phyloP scores from a whole-genome alignment of 2,888 invertebrate species.

The Drosophila kambysellisi region DNA sequence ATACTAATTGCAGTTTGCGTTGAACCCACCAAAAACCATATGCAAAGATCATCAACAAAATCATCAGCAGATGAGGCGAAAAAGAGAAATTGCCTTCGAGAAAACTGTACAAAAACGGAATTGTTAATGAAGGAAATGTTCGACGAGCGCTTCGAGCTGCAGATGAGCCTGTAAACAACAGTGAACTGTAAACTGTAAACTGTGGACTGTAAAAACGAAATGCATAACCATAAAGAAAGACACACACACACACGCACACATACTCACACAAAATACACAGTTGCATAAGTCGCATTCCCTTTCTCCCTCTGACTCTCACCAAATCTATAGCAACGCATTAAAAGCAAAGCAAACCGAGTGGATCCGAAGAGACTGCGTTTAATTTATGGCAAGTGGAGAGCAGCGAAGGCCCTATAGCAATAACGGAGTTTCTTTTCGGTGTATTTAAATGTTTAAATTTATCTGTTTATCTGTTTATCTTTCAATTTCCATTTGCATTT shows the following conservation, averaged over 20 bases:
- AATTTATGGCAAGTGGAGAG: constrained; percentile 70
- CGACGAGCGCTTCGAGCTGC: constrained; percentile 33
- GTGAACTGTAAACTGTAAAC: constrained; percentile 57
- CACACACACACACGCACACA: constrained; percentile 20
- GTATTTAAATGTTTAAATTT: constrained; percentile 32
- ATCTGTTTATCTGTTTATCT: constrained; percentile 48
- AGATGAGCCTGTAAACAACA: constrained; percentile 65
- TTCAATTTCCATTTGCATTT: constrained; percentile 65
- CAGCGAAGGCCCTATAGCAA: constrained; percentile 52
- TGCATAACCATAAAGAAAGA: constrained; percentile 69
- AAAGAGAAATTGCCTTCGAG: constrained; percentile 69
- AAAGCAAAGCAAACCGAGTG: constrained; percentile 14
- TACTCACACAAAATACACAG: constrained; percentile 34
- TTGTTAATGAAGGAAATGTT: constrained; percentile 77
- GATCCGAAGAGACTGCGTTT: constrained; percentile 40
- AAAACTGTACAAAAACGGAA: constrained; percentile 67
- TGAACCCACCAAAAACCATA: constrained; percentile 5
- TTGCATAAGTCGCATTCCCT: constrained; percentile 64
- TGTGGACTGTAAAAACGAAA: constrained; percentile 63
- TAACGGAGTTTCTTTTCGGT: constrained; percentile 47
- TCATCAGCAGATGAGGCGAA: constrained; percentile 26
- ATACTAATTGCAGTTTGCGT: constrained; percentile 31
- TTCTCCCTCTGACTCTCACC: constrained; percentile 43
- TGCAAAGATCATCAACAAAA: constrained; percentile 30
- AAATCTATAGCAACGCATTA: not conserved